phyloP scores from a whole-genome alignment of 2,888 invertebrate species.

The Orgyia antiqua region DNA sequence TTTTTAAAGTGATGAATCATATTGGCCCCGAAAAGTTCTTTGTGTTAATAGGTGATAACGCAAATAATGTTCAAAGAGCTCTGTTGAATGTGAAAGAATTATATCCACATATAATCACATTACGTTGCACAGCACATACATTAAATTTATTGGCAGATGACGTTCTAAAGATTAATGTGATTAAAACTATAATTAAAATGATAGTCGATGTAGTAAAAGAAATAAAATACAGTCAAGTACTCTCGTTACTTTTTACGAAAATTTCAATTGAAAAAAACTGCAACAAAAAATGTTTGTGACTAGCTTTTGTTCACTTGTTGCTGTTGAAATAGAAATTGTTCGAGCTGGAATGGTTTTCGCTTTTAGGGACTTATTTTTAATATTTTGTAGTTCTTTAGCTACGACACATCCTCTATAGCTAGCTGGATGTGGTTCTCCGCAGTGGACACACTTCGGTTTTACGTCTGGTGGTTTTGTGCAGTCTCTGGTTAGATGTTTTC shows the following conservation, averaged over 20 bases:
- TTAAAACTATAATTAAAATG: conserved; percentile 1
- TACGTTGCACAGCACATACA: conserved; percentile 6
- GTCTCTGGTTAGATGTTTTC: too few species aligned
- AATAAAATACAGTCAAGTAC: conserved; percentile 6
- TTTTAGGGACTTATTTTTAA: too few species aligned
- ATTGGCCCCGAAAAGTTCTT: conserved; percentile 7
- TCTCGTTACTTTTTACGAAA: background rate
- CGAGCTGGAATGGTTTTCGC: too few species aligned
- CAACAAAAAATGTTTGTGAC: conserved; percentile 8
- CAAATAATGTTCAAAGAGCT: conserved; percentile 12
- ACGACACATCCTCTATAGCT: too few species aligned
- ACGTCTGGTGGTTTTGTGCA: too few species aligned
- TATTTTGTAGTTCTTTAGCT: too few species aligned
- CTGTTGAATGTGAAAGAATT: conserved; percentile 8
- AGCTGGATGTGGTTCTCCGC: too few species aligned
- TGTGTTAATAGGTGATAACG: conserved; percentile 10
- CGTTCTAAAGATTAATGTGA: too few species aligned
- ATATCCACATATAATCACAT: conserved; percentile 6
- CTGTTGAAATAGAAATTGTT: too few species aligned
- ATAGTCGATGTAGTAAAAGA: conserved; percentile 8
- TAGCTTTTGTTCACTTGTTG: too few species aligned
- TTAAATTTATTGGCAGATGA: too few species aligned
- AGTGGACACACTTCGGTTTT: too few species aligned
- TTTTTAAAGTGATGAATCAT: conserved; percentile 8
- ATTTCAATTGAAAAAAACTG: conserved; percentile 2